phyloP scores from a whole-genome alignment of 2,888 invertebrate species.

The Drosophila atripex region DNA sequence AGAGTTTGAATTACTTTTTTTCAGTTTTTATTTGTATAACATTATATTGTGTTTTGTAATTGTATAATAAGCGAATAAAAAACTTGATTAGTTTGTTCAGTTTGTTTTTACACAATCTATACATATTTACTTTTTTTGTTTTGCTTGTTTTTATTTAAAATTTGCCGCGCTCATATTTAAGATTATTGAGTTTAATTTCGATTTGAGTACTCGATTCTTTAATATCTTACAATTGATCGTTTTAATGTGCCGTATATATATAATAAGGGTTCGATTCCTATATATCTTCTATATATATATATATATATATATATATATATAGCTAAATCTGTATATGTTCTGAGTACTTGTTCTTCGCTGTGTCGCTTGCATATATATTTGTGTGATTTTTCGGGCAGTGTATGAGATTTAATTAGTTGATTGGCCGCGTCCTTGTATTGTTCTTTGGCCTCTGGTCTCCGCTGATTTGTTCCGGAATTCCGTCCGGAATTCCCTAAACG shows the following conservation, averaged over 20 bases:
- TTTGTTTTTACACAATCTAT: constrained; percentile 62
- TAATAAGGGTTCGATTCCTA: constrained; percentile 20
- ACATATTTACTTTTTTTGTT: constrained; percentile 38
- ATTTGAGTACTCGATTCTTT: constrained; percentile 34
- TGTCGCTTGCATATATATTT: constrained; percentile 22
- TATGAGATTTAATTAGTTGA: constrained; percentile 49
- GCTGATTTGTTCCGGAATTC: constrained; percentile 43
- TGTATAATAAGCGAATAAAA: constrained; percentile 74
- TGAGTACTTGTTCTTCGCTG: constrained; percentile 59
- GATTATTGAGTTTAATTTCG: constrained; percentile 34
- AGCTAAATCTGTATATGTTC: constrained; percentile 39
- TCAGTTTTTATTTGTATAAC: constrained; percentile 22
- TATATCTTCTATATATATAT: constrained; percentile 17
- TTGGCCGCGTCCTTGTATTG: constrained; percentile 30
- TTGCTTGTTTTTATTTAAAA: constrained; percentile 49
- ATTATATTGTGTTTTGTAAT: constrained; percentile 43
- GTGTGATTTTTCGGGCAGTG: constrained; percentile 59
- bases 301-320: constrained; percentile 22
- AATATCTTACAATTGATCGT: constrained; percentile 63
- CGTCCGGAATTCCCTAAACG: constrained; percentile 45
- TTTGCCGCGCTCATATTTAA: constrained; percentile 30
- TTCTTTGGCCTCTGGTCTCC: constrained; percentile 50
- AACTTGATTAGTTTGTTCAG: constrained; percentile 65
- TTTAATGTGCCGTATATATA: constrained; percentile 50
- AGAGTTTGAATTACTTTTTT: neutral